A percentile compares a stretch with the other conserved stretches of the same genome.
These are phyloP conservation scores for Penaeus japonicus DNA, from an alignment of 1,140 invertebrate genomes.

Conservation along the genomic window DNA sequence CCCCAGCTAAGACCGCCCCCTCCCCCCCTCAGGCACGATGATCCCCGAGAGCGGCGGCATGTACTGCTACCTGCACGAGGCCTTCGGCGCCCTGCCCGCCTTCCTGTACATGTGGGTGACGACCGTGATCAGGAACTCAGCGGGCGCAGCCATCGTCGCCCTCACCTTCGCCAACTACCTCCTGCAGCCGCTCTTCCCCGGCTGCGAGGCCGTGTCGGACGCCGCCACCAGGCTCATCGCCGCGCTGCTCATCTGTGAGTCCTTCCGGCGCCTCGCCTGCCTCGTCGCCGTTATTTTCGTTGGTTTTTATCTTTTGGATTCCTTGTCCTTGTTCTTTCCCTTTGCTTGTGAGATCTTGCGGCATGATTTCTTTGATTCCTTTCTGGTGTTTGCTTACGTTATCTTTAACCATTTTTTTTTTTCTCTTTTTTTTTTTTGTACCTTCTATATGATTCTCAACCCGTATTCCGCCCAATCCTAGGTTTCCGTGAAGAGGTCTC, in stretches of 20 bases:
- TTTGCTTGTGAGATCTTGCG: no score
- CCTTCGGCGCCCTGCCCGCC: constrained; percentile 90
- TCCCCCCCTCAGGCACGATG: constrained; percentile 64
- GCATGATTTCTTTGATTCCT: no score
- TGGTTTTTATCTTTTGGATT: background rate
- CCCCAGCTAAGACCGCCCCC: background rate
- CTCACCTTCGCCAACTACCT: constrained; percentile 91
- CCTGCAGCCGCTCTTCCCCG: constrained; percentile 81
- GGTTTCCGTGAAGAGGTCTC: no score
- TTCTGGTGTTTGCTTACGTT: no score
- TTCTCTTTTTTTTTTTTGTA: no score
- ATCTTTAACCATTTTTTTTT: no score
- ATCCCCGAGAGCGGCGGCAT: constrained; percentile 89
- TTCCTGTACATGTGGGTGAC: constrained; percentile 92
- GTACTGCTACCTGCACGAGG: constrained; percentile 89
- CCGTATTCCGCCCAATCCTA: no score
- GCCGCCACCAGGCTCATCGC: constrained; percentile 72
- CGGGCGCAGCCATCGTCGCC: constrained; percentile 89
- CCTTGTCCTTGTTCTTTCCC: no score
- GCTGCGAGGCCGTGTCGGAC: constrained; percentile 70
- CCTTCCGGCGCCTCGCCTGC: background rate
- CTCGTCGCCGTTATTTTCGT: background rate
- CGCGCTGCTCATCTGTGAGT: constrained; percentile 80
- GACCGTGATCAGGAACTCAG: constrained; percentile 73
- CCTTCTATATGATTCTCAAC: no score